These are phyloP conservation scores for Euzophera pinguis DNA, from an alignment of 2,888 invertebrate species.

Conservation along the genomic window DNA sequence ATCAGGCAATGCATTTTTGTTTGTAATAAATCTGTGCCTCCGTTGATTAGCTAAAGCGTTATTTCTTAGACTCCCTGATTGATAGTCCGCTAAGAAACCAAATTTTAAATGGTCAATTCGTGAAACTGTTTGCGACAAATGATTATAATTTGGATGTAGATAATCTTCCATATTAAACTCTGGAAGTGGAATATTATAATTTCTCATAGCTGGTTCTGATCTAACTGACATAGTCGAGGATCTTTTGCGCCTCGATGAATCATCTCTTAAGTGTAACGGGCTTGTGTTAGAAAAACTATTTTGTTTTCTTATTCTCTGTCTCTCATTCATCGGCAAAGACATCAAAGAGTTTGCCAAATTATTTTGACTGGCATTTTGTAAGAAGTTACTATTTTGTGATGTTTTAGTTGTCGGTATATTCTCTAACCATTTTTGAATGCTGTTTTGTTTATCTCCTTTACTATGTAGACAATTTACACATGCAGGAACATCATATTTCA, in stretches of 20 bases:
- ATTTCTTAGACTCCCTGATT: conserved; percentile 42
- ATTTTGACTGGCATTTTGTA: conserved; percentile 40
- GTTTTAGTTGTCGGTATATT: conserved; percentile 80
- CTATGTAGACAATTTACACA: conserved; percentile 76
- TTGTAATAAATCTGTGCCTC: conserved; percentile 41
- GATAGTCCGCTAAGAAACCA: conserved; percentile 45
- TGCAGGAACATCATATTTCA: conserved; percentile 64
- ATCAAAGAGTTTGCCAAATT: conserved; percentile 54
- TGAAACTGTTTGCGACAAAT: conserved; percentile 51
- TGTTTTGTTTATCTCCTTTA: conserved; percentile 85
- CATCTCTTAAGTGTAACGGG: conserved; percentile 44
- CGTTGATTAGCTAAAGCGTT: conserved; percentile 36
- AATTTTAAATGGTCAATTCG: conserved; percentile 53
- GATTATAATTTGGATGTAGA: conserved; percentile 38
- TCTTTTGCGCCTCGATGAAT: conserved; percentile 45
- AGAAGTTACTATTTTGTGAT: conserved; percentile 46
- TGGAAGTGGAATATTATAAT: conserved; percentile 65
- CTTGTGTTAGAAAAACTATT: conserved; percentile 57
- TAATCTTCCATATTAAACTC: conserved; percentile 47
- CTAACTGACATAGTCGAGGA: conserved; percentile 59
- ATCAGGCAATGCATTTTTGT: conserved; percentile 75
- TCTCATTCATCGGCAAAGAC: conserved; percentile 50
- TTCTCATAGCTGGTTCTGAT: conserved; percentile 64
- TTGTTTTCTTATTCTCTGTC: conserved; percentile 52
- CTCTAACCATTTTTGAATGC: conserved; percentile 88